Conservation (phyloP, 2,888 invertebrate genomes). For the Cabera pusaria region DNA sequence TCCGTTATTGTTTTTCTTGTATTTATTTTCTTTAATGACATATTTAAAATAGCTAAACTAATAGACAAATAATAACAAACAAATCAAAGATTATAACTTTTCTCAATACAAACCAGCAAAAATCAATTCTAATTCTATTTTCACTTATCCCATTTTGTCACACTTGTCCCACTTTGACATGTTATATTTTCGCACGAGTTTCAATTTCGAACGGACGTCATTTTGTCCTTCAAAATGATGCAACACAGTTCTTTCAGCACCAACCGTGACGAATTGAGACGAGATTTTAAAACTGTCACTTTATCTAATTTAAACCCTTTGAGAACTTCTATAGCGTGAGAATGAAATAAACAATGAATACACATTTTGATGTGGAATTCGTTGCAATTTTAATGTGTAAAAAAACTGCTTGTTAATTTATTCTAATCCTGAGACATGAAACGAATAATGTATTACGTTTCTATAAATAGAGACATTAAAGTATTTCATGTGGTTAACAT, state of each 20-base stretch:
- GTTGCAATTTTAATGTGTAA: too few species aligned
- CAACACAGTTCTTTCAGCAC: slow-evolving; percentile 57
- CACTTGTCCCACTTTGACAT: slow-evolving; percentile 21
- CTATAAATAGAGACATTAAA: slow-evolving; percentile 24
- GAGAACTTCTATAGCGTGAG: slow-evolving; percentile 33
- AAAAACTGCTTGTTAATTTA: too few species aligned
- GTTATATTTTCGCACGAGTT: slow-evolving; percentile 66
- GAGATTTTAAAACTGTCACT: slow-evolving; percentile 73
- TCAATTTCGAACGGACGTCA: slow-evolving; percentile 69
- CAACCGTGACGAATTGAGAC: slow-evolving; percentile 67
- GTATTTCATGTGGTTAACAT: slow-evolving; percentile 19
- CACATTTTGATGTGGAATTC: too few species aligned
- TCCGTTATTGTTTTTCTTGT: too few species aligned
- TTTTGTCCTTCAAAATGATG: slow-evolving; percentile 70
- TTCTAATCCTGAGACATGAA: too few species aligned
- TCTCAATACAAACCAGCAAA: slow-evolving; percentile 18
- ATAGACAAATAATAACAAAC: too few species aligned
- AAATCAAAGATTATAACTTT: too few species aligned
- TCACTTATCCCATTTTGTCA: slow-evolving; percentile 23
- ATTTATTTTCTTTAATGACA: too few species aligned
- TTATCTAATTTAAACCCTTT: slow-evolving; percentile 66
- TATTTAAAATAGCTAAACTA: too few species aligned
- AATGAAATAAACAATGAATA: too few species aligned
- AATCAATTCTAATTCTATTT: slow-evolving; percentile 26
- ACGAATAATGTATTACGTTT: too few species aligned